Evolutionary conservation across 2,888 invertebrate genomes (phyloP).

Genomic region (Maniola hyperantus): DNA sequence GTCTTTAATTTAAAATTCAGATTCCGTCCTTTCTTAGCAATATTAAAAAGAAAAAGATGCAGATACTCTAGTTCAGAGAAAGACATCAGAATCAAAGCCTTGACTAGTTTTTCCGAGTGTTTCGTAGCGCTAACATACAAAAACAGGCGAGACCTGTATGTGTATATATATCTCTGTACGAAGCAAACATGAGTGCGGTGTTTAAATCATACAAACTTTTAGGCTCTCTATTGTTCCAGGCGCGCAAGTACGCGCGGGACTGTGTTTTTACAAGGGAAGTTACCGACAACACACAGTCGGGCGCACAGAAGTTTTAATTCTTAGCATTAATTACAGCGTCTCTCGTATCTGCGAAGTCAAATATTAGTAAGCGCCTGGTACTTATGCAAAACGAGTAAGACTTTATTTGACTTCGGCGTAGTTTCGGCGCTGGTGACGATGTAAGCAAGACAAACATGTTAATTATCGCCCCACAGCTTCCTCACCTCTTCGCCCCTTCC

Average conservation of each 20-base stretch:
- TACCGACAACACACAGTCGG: slow-evolving; percentile 42
- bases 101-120: no score
- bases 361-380: slow-evolving; percentile 65
- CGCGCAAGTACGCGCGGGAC: slow-evolving; percentile 14
- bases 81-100: no score
- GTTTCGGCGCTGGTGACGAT: slow-evolving; percentile 77
- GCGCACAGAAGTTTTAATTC: slow-evolving; percentile 71
- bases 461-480: slow-evolving; percentile 63
- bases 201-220: slow-evolving; percentile 22
- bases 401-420: slow-evolving; percentile 80
- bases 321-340: slow-evolving; percentile 71
- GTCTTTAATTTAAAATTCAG: no score
- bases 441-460: slow-evolving; percentile 81
- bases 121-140: no score
- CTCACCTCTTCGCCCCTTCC: slow-evolving; percentile 28
- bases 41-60: no score
- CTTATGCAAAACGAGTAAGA: slow-evolving; percentile 77
- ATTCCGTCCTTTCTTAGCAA: no score
- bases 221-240: slow-evolving; percentile 24
- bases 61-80: no score
- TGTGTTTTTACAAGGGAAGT: slow-evolving; percentile 37
- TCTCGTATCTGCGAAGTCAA: slow-evolving; percentile 64
- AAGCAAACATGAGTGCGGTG: slow-evolving; percentile 23
- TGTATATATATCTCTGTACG: slow-evolving; percentile 15
- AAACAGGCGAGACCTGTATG: no score